Percentiles rank a stretch among this genome's conserved stretches.
Evolutionary conservation across 1,140 invertebrate species (phyloP).

Genomic region (Aethina tumida): DNA sequence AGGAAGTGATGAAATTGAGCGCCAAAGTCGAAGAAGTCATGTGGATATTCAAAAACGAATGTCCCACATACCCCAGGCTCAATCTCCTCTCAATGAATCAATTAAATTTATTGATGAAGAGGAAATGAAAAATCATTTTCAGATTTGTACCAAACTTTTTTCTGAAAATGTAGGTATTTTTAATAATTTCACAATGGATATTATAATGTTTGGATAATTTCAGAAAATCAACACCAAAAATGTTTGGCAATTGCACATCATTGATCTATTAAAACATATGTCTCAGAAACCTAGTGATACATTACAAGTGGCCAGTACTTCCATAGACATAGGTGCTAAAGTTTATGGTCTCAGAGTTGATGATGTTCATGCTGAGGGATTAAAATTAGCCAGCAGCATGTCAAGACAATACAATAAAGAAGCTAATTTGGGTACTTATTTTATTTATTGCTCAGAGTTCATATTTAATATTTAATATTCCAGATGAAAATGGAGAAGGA

Average conservation of each 20-base stretch:
- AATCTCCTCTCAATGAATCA: slow-evolving; percentile 9
- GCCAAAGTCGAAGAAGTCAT: slow-evolving; percentile 6
- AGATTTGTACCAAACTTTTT: slow-evolving; percentile 19
- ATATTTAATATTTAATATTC: neutral
- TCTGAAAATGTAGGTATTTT: slow-evolving; percentile 20
- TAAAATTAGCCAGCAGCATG: slow-evolving; percentile 64
- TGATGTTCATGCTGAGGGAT: slow-evolving; percentile 61
- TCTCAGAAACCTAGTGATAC: slow-evolving; percentile 42
- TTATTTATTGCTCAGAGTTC: neutral
- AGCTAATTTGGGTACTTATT: slow-evolving; percentile 9
- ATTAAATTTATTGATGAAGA: slow-evolving; percentile 9
- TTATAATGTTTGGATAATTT: slow-evolving; percentile 11
- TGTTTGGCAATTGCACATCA: slow-evolving; percentile 73
- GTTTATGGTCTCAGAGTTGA: slow-evolving; percentile 77
- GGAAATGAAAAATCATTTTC: slow-evolving; percentile 20
- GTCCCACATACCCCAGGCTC: slow-evolving; percentile 3
- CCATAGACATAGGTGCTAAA: slow-evolving; percentile 71
- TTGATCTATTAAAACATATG: slow-evolving; percentile 64
- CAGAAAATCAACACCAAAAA: slow-evolving; percentile 78
- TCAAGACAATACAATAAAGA: slow-evolving; percentile 35
- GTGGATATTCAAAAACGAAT: slow-evolving; percentile 11
- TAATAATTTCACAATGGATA: neutral
- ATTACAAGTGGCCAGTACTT: slow-evolving; percentile 64
- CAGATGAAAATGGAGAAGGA: slow-evolving; percentile 30
- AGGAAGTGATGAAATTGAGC: slow-evolving; percentile 14